Evolutionary conservation across 1,140 invertebrate genomes (phyloP).

Genomic region (Leptoteleia sp.): DNA sequence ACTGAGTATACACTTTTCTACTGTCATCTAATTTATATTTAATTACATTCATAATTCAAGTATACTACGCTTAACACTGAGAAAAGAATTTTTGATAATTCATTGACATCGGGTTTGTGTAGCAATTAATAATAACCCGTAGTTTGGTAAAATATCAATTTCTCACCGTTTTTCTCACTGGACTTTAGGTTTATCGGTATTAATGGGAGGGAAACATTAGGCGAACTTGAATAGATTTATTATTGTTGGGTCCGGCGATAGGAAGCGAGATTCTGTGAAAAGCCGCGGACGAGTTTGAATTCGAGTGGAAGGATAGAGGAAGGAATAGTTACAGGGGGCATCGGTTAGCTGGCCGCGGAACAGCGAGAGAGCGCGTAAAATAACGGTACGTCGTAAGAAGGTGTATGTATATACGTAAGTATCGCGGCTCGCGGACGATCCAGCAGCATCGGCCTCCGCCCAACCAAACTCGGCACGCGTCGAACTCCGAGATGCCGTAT

Average conservation of each 20-base stretch:
- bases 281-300: slow-evolving; percentile 55
- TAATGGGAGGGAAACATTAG: slow-evolving; percentile 45
- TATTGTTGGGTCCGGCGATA: slow-evolving; percentile 26
- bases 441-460: slow-evolving; percentile 59
- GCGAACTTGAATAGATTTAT: slow-evolving; percentile 39
- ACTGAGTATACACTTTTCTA: too few relatives aligned
- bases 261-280: slow-evolving; percentile 36
- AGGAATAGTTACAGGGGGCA: slow-evolving; percentile 62
- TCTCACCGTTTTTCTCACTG: too few relatives aligned
- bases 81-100: too few relatives aligned
- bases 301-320: slow-evolving; percentile 51
- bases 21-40: too few relatives aligned
- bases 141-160: too few relatives aligned
- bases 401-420: slow-evolving; percentile 61
- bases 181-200: slow-evolving; percentile 29
- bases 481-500: slow-evolving; percentile 29
- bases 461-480: slow-evolving; percentile 59
- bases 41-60: too few relatives aligned
- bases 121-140: too few relatives aligned
- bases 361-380: slow-evolving; percentile 66
- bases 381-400: slow-evolving; percentile 65
- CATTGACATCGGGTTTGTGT: too few relatives aligned
- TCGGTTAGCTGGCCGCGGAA: slow-evolving; percentile 59
- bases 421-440: slow-evolving; percentile 51
- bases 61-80: too few relatives aligned